phyloP scores from a whole-genome alignment of 2,797 vertebrate species.

The Lates japonicus region DNA sequence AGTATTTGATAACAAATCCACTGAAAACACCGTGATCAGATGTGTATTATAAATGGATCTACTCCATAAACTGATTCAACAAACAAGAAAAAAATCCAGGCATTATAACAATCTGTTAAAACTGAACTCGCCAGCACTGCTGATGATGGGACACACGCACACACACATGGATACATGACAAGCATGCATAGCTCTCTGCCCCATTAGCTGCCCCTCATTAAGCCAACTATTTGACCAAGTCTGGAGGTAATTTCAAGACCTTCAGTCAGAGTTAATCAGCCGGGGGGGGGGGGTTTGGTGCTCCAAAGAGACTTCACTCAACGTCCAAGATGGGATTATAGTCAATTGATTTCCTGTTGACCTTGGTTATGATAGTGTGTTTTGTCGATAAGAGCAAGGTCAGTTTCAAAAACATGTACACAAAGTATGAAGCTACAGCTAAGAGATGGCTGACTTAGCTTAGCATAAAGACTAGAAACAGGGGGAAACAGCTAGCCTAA shows the following conservation, averaged over 20 bases:
- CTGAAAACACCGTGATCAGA: conserved; percentile 26
- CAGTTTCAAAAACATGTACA: neutral
- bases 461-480: neutral
- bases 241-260: conserved; percentile 70
- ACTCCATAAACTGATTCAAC: conserved; percentile 8
- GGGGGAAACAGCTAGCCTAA: neutral
- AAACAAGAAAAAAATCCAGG: conserved; percentile 10
- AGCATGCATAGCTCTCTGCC: conserved; percentile 56
- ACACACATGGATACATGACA: conserved; percentile 48
- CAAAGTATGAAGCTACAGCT: neutral
- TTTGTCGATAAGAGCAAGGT: neutral
- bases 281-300: conserved; percentile 18
- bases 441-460: neutral
- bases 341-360: conserved; percentile 19
- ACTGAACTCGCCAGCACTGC: neutral
- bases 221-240: conserved; percentile 61
- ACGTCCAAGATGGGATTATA: conserved; percentile 22
- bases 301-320: conserved; percentile 9
- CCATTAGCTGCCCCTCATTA: conserved; percentile 75
- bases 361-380: conserved; percentile 6
- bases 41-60: conserved; percentile 5
- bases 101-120: conserved; percentile 1
- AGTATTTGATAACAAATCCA: conserved; percentile 9
- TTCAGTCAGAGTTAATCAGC: conserved; percentile 60
- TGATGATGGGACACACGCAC: conserved; percentile 41